Evolutionary conservation across 2,888 invertebrate genomes (phyloP).

Genomic region (Chymomyza caudatula): DNA sequence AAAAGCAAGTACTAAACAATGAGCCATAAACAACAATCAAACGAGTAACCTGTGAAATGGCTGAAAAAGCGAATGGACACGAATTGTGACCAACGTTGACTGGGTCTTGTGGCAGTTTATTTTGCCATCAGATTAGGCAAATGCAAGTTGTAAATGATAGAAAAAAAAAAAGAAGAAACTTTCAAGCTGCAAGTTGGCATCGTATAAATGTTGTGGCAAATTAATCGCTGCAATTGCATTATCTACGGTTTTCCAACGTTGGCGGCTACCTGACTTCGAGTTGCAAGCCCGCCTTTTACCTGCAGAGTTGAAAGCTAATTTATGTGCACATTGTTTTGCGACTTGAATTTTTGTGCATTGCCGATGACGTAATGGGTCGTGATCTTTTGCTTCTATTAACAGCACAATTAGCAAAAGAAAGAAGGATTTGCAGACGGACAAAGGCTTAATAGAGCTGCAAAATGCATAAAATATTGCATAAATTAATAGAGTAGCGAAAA

Average conservation of each 20-base stretch:
- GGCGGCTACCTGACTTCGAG: neutral
- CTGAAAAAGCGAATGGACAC: slow-evolving; percentile 27
- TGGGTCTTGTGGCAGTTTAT: slow-evolving; percentile 11
- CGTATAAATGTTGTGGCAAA: slow-evolving; percentile 11
- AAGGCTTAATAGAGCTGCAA: neutral
- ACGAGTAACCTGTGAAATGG: neutral
- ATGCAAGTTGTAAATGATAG: neutral
- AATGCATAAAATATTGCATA: neutral
- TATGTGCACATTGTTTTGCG: slow-evolving; percentile 35
- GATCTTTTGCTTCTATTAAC: slow-evolving; percentile 40
- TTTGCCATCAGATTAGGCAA: neutral
- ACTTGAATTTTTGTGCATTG: slow-evolving; percentile 30
- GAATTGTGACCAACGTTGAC: slow-evolving; percentile 25
- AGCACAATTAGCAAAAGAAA: slow-evolving; percentile 52
- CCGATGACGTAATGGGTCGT: slow-evolving; percentile 1
- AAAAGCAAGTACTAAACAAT: too few species aligned
- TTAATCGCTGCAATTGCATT: slow-evolving; percentile 32
- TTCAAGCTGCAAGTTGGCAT: slow-evolving; percentile 1
- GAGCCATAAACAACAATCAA: slow-evolving; percentile 1
- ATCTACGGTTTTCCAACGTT: slow-evolving; percentile 7
- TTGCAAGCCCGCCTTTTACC: slow-evolving; percentile 21
- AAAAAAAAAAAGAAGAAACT: slow-evolving; percentile 28
- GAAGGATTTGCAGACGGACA: slow-evolving; percentile 28
- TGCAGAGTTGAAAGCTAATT: slow-evolving; percentile 15
- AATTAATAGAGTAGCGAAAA: neutral